Evolutionary conservation across 2,888 invertebrate genomes (phyloP), one percentile per base, ranked within the genome.

Genomic region (Lasioglossum vierecki): DNA sequence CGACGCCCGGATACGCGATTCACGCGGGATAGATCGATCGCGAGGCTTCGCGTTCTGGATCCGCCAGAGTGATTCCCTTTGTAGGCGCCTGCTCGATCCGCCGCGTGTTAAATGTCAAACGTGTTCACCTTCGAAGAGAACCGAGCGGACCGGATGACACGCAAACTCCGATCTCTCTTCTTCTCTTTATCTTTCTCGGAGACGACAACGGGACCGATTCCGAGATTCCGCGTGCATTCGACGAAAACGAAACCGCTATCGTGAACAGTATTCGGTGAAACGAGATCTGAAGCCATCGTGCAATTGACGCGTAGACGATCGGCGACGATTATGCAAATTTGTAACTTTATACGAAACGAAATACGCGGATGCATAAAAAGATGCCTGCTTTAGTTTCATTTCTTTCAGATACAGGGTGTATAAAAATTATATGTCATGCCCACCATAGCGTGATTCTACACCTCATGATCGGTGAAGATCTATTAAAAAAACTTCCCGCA

Each of bases 21-120:
- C 84, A 66, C 81, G 68, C 77, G 53, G 68, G 82, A 87, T 87
- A 71, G 82, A 89, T 88, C 79, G 79, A 88, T 87, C 79, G 75
- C 73, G 78, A 26, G 80, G 63, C 60, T 35, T 63, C 71, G 77
- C 49, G 44, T 71, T 60, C 83, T 71, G 68, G 76, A 83, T 81
- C 78, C 73, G 35, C 66, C 78, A 78, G 72, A 63, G 57, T 39
- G 80, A 82, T 80, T 80, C 84, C 49, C 82, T 82, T 82, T 73
- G 76, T 78, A 78, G 76, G 76, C 80, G 71, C 76, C 78, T 68
- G 11, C 39, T 66, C 46, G 83, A 77, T 73, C 46, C 80, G n/a
- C 77, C 74, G 46, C 68, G 82, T 68, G 83, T 80, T 85, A 85
- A 85, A 85, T 76, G 83, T 85, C 85, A 80, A 73, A 76, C 83